A percentile compares a stretch with the other conserved stretches of the same genome.
Conservation (phyloP, 2,113 vertebrate genomes). For the Saguinus imperator region DNA sequence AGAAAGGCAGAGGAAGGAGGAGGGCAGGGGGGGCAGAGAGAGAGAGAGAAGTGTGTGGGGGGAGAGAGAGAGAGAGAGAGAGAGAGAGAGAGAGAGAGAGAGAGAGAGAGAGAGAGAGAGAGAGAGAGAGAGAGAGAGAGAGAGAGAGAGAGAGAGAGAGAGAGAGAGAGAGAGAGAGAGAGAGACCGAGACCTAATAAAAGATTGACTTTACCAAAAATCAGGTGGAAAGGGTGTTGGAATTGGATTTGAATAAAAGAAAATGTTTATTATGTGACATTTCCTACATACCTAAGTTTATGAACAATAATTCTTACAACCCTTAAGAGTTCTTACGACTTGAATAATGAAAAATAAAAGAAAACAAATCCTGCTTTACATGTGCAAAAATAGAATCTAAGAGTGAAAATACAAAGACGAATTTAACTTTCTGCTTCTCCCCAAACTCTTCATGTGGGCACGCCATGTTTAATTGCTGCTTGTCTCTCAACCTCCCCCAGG, state of each 20-base stretch:
- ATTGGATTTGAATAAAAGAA: conserved; percentile 41
- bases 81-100: not conserved
- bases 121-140: not conserved
- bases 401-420: not conserved
- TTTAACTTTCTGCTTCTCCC: not conserved
- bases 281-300: not conserved
- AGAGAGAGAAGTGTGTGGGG: not conserved
- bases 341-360: not conserved
- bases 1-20: too few species aligned
- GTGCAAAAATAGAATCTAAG: not conserved
- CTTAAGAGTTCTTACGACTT: not conserved
- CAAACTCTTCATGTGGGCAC: not conserved
- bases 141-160: not conserved
- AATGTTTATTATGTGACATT: not conserved
- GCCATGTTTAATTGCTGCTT: not conserved
- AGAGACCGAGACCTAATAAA: not conserved
- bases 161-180: not conserved
- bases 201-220: not conserved
- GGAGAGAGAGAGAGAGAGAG: not conserved
- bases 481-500: not conserved
- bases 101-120: too few species aligned
- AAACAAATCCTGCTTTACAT: not conserved
- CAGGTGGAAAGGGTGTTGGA: not conserved
- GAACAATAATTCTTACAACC: not conserved
- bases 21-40: accelerated